Evolutionary conservation across 2,113 vertebrate genomes (phyloP).

Genomic region (Candoia aspera): DNA sequence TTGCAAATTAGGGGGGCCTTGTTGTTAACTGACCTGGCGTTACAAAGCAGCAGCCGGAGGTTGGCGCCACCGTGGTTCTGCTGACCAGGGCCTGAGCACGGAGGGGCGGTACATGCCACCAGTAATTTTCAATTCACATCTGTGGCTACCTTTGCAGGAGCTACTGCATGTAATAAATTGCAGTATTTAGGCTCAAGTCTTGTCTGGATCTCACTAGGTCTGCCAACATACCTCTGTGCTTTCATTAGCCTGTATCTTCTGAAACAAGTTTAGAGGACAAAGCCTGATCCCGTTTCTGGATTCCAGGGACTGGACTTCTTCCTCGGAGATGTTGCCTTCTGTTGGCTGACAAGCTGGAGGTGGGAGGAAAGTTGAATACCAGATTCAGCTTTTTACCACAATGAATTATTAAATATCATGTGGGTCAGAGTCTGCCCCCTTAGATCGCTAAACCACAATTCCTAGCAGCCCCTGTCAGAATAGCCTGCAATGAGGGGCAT

Average conservation of each 20-base stretch:
- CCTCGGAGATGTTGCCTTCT: accelerated
- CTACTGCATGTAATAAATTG: not conserved
- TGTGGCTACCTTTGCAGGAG: not conserved
- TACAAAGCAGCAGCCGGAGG: no score
- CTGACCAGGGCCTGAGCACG: no score
- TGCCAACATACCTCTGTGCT: not conserved
- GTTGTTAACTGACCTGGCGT: no score
- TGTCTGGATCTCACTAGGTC: not conserved
- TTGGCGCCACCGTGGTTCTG: no score
- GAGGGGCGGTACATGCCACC: no score
- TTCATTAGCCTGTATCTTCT: slow-evolving; percentile 1
- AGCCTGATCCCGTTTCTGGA: slow-evolving; percentile 1
- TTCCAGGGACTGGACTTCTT: accelerated
- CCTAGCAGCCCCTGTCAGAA: not conserved
- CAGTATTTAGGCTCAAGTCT: not conserved
- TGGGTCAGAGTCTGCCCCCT: not conserved
- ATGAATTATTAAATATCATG: not conserved
- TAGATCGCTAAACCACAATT: not conserved
- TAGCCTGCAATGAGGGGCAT: not conserved
- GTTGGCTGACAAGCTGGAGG: accelerated
- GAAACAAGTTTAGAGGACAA: not conserved
- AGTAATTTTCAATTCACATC: not conserved
- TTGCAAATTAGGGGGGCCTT: no score
- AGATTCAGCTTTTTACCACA: not conserved
- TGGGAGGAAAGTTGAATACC: not conserved